Conservation (phyloP, 1,140 invertebrate species). For the Papilio dardanus region DNA sequence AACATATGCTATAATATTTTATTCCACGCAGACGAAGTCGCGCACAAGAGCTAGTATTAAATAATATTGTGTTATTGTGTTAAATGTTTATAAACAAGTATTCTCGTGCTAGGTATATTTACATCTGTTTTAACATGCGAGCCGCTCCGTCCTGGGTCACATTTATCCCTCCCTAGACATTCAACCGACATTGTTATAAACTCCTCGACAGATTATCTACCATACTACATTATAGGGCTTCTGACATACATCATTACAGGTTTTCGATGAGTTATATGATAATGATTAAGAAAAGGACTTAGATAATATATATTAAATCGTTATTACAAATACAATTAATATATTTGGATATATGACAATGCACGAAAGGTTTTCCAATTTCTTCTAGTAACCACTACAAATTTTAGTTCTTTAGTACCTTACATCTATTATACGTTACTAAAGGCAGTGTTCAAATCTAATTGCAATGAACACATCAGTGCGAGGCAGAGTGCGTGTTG, state of each 20-base stretch:
- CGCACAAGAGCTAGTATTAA: no score
- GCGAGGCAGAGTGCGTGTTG: constrained; percentile 24
- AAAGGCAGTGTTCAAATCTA: neutral
- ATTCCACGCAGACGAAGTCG: no score
- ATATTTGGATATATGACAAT: no score
- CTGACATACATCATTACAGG: neutral
- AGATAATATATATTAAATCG: no score
- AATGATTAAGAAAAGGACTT: no score
- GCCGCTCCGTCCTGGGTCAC: constrained; percentile 23
- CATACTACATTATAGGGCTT: constrained; percentile 40
- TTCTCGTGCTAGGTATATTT: neutral
- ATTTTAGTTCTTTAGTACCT: no score
- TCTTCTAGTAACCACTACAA: no score
- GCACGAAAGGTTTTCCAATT: no score
- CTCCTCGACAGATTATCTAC: constrained; percentile 45
- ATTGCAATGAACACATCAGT: constrained; percentile 10
- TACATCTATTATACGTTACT: neutral
- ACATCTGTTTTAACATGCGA: neutral
- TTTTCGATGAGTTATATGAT: no score
- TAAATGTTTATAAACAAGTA: neutral
- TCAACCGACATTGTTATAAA: constrained; percentile 42
- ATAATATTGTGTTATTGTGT: no score
- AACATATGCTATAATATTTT: no score
- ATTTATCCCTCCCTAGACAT: constrained; percentile 47
- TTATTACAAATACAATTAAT: no score